Evolutionary conservation across 2,797 vertebrate species (phyloP).

Genomic region (Pseudochirops cupreus): DNA sequence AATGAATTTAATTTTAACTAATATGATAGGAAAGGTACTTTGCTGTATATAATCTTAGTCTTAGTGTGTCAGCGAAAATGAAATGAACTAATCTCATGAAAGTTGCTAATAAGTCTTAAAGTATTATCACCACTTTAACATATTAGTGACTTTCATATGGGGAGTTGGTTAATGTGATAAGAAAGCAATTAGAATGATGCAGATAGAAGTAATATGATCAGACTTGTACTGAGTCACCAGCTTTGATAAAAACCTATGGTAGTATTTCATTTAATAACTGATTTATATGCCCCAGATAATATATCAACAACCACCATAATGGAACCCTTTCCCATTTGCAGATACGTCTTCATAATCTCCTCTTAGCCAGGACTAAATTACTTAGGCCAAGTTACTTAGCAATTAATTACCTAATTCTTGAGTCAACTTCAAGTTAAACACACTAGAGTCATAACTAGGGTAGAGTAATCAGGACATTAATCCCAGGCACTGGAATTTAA

Average conservation of each 20-base stretch:
- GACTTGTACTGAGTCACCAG: constrained; percentile 73
- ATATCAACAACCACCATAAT: background rate
- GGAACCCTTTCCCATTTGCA: background rate
- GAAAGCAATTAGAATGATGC: constrained; percentile 82
- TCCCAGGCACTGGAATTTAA: background rate
- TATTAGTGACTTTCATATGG: constrained; percentile 73
- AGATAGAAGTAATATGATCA: constrained; percentile 79
- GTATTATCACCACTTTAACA: constrained; percentile 76
- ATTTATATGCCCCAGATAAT: constrained; percentile 60
- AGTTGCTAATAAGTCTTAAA: constrained; percentile 80
- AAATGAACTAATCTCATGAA: constrained; percentile 76
- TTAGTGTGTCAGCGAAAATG: constrained; percentile 68
- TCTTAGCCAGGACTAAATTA: constrained; percentile 33
- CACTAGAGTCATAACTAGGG: background rate
- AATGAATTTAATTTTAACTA: constrained; percentile 77
- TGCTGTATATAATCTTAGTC: constrained; percentile 62
- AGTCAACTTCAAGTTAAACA: background rate
- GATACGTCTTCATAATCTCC: constrained; percentile 49
- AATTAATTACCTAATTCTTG: constrained; percentile 2
- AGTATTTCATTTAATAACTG: constrained; percentile 70
- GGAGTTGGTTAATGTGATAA: constrained; percentile 81
- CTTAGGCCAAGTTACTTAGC: constrained; percentile 27
- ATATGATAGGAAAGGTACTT: constrained; percentile 69
- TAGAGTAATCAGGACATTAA: background rate
- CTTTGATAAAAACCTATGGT: constrained; percentile 79